Percentiles rank a stretch among this genome's conserved stretches.
Evolutionary conservation across 2,888 invertebrate genomes (phyloP).

Genomic region (Portevinia maculata): DNA sequence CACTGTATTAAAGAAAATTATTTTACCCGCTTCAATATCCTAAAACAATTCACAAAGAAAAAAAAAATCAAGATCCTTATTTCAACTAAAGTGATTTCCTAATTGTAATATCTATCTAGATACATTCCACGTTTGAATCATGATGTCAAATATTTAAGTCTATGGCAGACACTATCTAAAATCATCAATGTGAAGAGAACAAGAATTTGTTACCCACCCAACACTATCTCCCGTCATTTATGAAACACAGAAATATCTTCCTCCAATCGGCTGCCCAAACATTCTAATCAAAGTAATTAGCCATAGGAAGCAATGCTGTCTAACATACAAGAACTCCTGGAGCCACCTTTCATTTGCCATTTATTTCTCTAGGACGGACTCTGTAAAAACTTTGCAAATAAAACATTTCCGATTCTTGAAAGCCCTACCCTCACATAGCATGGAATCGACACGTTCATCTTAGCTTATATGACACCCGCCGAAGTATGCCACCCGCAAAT

Average conservation of each 20-base stretch:
- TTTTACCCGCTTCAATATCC: too few species aligned
- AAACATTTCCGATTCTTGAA: conserved; percentile 70
- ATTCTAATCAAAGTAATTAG: conserved; percentile 72
- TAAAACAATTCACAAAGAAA: too few species aligned
- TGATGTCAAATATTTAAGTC: too few species aligned
- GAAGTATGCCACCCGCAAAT: conserved; percentile 54
- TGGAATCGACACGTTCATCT: not conserved
- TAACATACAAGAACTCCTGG: conserved; percentile 1
- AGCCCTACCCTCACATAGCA: conserved; percentile 23
- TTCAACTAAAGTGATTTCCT: too few species aligned
- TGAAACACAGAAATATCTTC: conserved; percentile 1
- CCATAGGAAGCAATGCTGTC: conserved; percentile 52
- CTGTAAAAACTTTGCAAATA: conserved; percentile 68
- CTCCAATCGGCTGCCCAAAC: conserved; percentile 45
- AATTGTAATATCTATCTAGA: too few species aligned
- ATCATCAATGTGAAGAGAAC: too few species aligned
- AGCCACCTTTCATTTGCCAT: conserved; percentile 11
- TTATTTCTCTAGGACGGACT: conserved; percentile 42
- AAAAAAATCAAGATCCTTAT: too few species aligned
- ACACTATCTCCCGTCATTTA: too few species aligned
- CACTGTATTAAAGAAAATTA: too few species aligned
- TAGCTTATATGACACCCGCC: conserved; percentile 10
- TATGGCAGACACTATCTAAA: too few species aligned
- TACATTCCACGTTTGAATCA: too few species aligned
- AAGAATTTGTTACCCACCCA: too few species aligned